These are phyloP conservation scores for Astatoreochromis straeleni DNA, from an alignment of 2,113 vertebrate species.

Conservation along the genomic window DNA sequence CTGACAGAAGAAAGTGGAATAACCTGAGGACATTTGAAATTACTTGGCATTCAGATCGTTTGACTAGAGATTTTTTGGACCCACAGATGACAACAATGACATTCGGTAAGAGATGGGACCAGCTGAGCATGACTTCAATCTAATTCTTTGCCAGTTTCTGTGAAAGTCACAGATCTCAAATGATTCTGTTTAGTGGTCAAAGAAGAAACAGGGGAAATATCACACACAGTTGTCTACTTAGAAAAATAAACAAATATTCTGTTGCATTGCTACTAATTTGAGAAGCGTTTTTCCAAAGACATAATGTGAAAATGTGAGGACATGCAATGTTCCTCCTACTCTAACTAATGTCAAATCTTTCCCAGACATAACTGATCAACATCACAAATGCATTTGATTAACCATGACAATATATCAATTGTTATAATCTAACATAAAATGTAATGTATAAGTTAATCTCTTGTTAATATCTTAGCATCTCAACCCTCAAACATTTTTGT, in stretches of 20 bases:
- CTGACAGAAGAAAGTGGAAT: not conserved
- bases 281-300: not conserved
- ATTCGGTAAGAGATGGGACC: constrained; percentile 39
- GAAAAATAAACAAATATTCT: not conserved
- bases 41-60: constrained; percentile 35
- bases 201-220: constrained; percentile 11
- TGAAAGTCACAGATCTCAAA: constrained; percentile 50
- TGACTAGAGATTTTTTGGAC: constrained; percentile 16
- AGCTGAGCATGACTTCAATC: constrained; percentile 64
- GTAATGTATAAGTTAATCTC: not conserved
- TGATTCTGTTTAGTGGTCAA: constrained; percentile 31
- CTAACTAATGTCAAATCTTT: not conserved
- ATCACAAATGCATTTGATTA: not conserved
- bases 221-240: not conserved
- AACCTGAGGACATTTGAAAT: constrained; percentile 13
- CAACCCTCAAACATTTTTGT: not conserved
- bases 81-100: constrained; percentile 36
- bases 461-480: not conserved
- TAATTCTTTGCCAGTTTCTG: constrained; percentile 45
- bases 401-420: not conserved
- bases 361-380: not conserved
- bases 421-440: not conserved
- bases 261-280: not conserved
- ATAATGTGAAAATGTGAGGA: not conserved
- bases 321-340: not conserved